Conservation (phyloP, 2,888 invertebrate species). For the Spilarctia lutea region DNA sequence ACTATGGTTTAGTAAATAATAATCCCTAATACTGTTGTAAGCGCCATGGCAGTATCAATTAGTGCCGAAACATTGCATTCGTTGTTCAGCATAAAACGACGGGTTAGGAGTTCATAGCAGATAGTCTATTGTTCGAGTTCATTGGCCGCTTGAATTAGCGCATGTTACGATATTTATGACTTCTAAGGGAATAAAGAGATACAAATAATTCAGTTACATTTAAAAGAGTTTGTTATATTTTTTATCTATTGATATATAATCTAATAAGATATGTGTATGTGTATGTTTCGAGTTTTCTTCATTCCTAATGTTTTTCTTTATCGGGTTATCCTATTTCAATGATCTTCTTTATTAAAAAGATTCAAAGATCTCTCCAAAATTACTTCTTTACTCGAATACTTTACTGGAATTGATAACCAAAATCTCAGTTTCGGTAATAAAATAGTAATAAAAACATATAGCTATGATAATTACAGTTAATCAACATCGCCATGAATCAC, state of each 20-base stretch:
- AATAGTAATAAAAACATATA: too few species aligned
- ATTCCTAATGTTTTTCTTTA: not conserved
- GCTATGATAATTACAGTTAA: too few species aligned
- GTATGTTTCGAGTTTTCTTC: too few species aligned
- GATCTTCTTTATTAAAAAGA: not conserved
- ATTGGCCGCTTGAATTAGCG: slow-evolving; percentile 40
- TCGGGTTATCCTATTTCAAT: not conserved
- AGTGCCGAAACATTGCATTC: slow-evolving; percentile 19
- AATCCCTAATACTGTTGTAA: slow-evolving; percentile 9
- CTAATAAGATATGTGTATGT: too few species aligned
- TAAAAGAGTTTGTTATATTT: not conserved
- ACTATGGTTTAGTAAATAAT: not conserved
- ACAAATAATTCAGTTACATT: slow-evolving; percentile 7
- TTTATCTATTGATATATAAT: too few species aligned
- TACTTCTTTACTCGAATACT: too few species aligned
- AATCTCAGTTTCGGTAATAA: too few species aligned
- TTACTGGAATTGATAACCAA: too few species aligned
- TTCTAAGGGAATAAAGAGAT: slow-evolving; percentile 28
- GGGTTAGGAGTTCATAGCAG: slow-evolving; percentile 18
- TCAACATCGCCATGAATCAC: too few species aligned
- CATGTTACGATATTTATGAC: slow-evolving; percentile 34
- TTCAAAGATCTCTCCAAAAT: too few species aligned
- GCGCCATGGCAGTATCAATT: slow-evolving; percentile 14
- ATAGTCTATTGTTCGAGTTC: slow-evolving; percentile 34
- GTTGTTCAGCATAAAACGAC: slow-evolving; percentile 12